phyloP scores from a whole-genome alignment of 2,113 vertebrate species.

The cat (Felis catus) region DNA sequence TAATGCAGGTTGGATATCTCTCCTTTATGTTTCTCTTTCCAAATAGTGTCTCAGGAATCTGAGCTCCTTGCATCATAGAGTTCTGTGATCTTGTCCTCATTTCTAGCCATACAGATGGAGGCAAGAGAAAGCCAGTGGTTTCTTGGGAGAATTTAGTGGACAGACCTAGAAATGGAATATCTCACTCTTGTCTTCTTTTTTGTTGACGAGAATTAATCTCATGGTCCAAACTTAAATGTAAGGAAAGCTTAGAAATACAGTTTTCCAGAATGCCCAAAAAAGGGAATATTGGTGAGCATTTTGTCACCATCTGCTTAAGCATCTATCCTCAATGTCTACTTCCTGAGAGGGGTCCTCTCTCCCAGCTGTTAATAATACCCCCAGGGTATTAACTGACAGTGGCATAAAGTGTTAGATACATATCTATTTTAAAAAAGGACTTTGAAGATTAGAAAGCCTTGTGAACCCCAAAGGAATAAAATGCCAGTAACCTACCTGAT shows the following conservation, averaged over 20 bases:
- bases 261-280: background rate
- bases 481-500: background rate
- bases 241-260: background rate
- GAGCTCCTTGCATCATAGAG: background rate
- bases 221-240: background rate
- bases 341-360: background rate
- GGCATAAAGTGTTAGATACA: background rate
- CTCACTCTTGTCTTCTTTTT: conserved; percentile 3
- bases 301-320: background rate
- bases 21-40: background rate
- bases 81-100: background rate
- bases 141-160: background rate
- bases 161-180: background rate
- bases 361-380: background rate
- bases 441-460: background rate
- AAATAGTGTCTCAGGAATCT: background rate
- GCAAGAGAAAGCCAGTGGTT: background rate
- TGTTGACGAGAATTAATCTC: background rate
- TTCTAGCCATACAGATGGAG: background rate
- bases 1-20: background rate
- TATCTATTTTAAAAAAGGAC: background rate
- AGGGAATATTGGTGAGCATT: background rate
- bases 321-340: background rate
- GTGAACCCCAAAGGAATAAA: background rate
- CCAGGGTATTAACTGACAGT: background rate